These are phyloP conservation scores for Itoplectis maculator DNA, from an alignment of 2,888 invertebrate genomes.

Conservation along the genomic window DNA sequence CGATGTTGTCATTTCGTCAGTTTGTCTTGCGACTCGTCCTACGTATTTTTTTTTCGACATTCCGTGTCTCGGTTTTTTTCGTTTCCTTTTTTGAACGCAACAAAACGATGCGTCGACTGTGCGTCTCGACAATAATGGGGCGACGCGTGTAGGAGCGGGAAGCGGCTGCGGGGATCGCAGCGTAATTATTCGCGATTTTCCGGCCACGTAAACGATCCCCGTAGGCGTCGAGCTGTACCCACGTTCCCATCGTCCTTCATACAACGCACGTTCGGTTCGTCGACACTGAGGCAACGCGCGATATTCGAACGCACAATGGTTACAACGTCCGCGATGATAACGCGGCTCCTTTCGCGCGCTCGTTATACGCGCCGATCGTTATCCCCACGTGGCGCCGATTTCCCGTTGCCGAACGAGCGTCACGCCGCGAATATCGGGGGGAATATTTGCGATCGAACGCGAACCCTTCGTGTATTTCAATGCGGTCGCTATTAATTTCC, in stretches of 20 bases:
- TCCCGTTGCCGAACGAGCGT: constrained; percentile 48
- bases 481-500: no score
- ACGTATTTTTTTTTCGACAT: neutral
- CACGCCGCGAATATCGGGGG: constrained; percentile 28
- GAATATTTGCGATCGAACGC: neutral
- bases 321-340: constrained; percentile 55
- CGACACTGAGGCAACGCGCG: constrained; percentile 20
- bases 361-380: constrained; percentile 59
- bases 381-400: constrained; percentile 47
- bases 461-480: no score
- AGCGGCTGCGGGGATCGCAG: constrained; percentile 29
- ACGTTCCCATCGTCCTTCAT: constrained; percentile 24
- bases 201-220: constrained; percentile 54
- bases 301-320: constrained; percentile 33
- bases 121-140: constrained; percentile 49
- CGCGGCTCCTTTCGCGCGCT: constrained; percentile 51
- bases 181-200: constrained; percentile 61
- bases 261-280: neutral
- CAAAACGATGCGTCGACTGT: constrained; percentile 21
- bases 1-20: constrained; percentile 23
- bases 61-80: no score
- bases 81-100: constrained; percentile 13
- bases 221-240: constrained; percentile 52
- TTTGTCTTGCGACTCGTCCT: neutral
- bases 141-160: constrained; percentile 52